These are phyloP conservation scores for Diadophis punctatus DNA, from an alignment of 2,113 vertebrate genomes.

Conservation along the genomic window DNA sequence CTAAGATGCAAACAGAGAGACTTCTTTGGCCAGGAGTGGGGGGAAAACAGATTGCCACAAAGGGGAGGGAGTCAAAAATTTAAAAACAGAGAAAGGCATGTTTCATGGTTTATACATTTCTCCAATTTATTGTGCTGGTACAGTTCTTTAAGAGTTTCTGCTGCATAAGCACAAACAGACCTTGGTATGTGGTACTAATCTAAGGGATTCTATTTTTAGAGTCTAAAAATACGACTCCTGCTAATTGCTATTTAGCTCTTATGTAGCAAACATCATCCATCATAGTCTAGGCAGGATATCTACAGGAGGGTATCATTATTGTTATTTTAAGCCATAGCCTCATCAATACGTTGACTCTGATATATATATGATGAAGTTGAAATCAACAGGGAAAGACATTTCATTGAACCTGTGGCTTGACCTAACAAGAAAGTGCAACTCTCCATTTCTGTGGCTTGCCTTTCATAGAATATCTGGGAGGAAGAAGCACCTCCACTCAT, in stretches of 20 bases:
- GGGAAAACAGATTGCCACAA: not conserved
- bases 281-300: constrained; percentile 16
- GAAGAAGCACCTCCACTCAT: not conserved
- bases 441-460: not conserved
- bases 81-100: not conserved
- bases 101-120: not conserved
- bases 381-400: not conserved
- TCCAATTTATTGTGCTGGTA: not conserved
- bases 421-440: not conserved
- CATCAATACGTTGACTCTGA: not conserved
- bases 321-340: constrained; percentile 4
- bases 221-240: constrained; percentile 13
- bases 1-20: not conserved
- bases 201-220: constrained; percentile 19
- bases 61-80: not conserved
- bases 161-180: not conserved
- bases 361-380: not conserved
- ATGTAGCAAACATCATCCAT: constrained; percentile 11
- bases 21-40: not conserved
- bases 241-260: constrained; percentile 14
- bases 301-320: not conserved
- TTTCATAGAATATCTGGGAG: not conserved
- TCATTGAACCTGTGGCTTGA: not conserved
- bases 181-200: not conserved
- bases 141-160: not conserved